Evolutionary conservation across 1,140 invertebrate species (phyloP), one percentile per base, ranked within the genome.

Genomic region (Thaumetopoea pityocampa): DNA sequence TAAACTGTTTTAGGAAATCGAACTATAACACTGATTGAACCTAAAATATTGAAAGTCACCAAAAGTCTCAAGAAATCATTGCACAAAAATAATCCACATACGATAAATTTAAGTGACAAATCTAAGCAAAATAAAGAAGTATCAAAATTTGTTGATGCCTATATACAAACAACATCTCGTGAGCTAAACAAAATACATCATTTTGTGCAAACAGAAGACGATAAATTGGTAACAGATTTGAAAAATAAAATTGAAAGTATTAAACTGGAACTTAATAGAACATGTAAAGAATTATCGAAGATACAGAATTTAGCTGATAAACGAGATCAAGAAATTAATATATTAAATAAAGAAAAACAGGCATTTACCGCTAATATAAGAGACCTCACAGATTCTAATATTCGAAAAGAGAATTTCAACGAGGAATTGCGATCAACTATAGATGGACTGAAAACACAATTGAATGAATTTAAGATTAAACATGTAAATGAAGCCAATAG

Each of bases 1-100:
- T n/a, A n/a, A n/a, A n/a, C n/a, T n/a, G 15, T 76, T 70, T 20
- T 33, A 82, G 78, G 44, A 50, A 73, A 56, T 53, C 34, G 38
- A 48, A 82, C 71, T 5, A 57, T 69, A 10, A 76, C 73, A 6
- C 44, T 82, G 12, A 48, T 57, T 11, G 55, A 58, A 46, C 64
- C 64, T 7, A 51, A 64, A 59, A 24, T 55, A 18, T 29, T 62
- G 11, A 60, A 62, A 45, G n/a, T 23, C 40, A 12, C 6, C 33
- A 28, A 29, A 27, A 1, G n/a, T n/a, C n/a, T 30, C 20, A 34
- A 33, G 20, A 28, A 22, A n/a, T 6, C 1, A n/a, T 14, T 1
- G 5, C 10, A 6, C n/a, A 22, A 8, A 38, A 44, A 28, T 27
- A 30, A 40, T 6, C 7, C 24, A 24, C 16, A 16, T 34, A 5